Conservation (phyloP, 2,888 invertebrate genomes). For the Blastobasis adustella region DNA sequence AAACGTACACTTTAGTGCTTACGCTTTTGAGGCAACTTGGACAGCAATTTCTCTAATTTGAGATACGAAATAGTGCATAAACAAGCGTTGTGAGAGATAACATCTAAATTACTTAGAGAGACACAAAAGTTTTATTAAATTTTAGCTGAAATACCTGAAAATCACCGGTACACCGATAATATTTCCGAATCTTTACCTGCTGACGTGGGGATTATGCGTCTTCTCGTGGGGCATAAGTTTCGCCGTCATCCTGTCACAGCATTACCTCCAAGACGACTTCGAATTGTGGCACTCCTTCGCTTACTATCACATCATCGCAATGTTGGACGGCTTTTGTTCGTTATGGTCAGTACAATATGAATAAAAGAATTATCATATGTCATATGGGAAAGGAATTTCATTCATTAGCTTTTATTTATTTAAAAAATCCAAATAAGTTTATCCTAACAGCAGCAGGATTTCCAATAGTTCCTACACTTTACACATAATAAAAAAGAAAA, state of each 20-base stretch:
- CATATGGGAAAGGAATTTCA: no score
- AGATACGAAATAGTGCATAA: no score
- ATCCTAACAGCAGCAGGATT: no score
- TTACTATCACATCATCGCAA: slow-evolving; percentile 83
- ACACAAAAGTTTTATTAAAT: slow-evolving; percentile 13
- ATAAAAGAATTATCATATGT: background rate
- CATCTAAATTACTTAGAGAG: no score
- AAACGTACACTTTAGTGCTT: no score
- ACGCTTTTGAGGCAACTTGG: no score
- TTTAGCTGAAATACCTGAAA: slow-evolving; percentile 75
- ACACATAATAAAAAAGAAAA: no score
- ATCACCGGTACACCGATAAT: slow-evolving; percentile 78
- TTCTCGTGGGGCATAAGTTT: slow-evolving; percentile 80
- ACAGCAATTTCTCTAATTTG: no score
- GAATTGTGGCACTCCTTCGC: slow-evolving; percentile 83
- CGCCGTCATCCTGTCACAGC: slow-evolving; percentile 79
- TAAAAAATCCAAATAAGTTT: no score
- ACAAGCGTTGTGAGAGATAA: no score
- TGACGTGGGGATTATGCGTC: slow-evolving; percentile 79
- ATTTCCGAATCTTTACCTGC: slow-evolving; percentile 76
- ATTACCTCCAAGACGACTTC: slow-evolving; percentile 82
- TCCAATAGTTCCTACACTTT: no score
- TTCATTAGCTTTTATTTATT: no score
- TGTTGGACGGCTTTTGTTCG: slow-evolving; percentile 82
- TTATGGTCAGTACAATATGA: slow-evolving; percentile 69